These are phyloP conservation scores for Otolemur garnettii DNA, from an alignment of 2,113 vertebrate genomes.

Conservation along the genomic window DNA sequence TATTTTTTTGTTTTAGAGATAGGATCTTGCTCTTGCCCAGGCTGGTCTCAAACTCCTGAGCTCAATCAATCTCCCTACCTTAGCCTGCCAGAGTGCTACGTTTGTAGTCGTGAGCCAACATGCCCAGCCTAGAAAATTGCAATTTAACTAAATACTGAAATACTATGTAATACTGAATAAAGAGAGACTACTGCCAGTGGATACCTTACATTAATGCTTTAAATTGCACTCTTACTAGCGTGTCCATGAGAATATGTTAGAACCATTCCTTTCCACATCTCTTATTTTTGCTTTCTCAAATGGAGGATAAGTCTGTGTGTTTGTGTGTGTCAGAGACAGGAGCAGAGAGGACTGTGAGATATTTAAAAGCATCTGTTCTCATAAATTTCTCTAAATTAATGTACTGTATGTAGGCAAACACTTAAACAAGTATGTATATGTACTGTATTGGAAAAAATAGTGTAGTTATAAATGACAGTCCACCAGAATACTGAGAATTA, in stretches of 20 bases:
- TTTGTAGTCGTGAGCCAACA: too few species aligned
- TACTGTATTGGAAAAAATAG: not conserved
- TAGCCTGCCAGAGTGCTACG: too few species aligned
- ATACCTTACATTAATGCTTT: not conserved
- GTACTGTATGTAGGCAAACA: not conserved
- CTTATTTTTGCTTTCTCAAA: not conserved
- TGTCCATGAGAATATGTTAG: not conserved
- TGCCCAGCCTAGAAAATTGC: not conserved
- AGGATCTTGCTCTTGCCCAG: too few species aligned
- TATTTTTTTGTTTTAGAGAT: too few species aligned
- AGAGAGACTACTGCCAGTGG: not conserved
- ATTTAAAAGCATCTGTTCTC: not conserved
- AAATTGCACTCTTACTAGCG: not conserved
- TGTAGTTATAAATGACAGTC: not conserved
- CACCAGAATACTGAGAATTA: not conserved
- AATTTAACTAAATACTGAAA: not conserved
- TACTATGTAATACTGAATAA: not conserved
- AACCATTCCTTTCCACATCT: not conserved
- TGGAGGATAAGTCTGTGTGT: not conserved
- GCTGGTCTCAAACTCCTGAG: too few species aligned
- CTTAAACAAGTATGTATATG: not conserved
- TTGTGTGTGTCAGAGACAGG: rapidly evolving
- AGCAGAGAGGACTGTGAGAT: not conserved
- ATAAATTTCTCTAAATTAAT: not conserved
- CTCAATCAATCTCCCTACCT: too few species aligned